These are phyloP conservation scores for Rhopalosiphum maidis DNA, from an alignment of 1,140 invertebrate species.

Conservation along the genomic window DNA sequence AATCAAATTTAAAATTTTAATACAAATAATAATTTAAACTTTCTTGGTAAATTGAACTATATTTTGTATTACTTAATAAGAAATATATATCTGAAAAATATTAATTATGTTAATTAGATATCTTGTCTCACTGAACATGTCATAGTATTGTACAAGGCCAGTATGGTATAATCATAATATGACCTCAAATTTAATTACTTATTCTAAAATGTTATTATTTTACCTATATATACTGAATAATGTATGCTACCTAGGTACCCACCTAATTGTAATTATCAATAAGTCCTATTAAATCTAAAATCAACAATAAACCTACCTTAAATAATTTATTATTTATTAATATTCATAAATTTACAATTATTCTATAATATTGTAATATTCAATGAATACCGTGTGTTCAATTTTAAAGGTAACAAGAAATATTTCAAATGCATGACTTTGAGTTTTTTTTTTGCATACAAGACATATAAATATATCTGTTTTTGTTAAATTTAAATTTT, in stretches of 20 bases:
- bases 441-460: too few relatives aligned
- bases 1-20: neutral
- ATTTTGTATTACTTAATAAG: neutral
- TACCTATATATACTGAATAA: neutral
- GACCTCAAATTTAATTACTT: constrained; percentile 50
- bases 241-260: neutral
- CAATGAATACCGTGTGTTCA: too few relatives aligned
- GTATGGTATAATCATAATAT: neutral
- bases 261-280: neutral
- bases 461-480: too few relatives aligned
- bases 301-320: neutral
- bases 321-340: neutral
- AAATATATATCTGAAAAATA: neutral
- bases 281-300: neutral
- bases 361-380: neutral
- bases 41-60: neutral
- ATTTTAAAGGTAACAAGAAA: too few relatives aligned
- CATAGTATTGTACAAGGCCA: constrained; percentile 37
- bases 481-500: too few relatives aligned
- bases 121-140: constrained; percentile 27
- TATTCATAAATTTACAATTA: neutral
- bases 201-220: constrained; percentile 14
- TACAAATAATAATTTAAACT: neutral
- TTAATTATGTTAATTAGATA: constrained; percentile 1
- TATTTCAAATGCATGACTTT: too few relatives aligned